phyloP scores from a whole-genome alignment of 1,140 invertebrate genomes.

The Diachasmimorpha longicaudata region DNA sequence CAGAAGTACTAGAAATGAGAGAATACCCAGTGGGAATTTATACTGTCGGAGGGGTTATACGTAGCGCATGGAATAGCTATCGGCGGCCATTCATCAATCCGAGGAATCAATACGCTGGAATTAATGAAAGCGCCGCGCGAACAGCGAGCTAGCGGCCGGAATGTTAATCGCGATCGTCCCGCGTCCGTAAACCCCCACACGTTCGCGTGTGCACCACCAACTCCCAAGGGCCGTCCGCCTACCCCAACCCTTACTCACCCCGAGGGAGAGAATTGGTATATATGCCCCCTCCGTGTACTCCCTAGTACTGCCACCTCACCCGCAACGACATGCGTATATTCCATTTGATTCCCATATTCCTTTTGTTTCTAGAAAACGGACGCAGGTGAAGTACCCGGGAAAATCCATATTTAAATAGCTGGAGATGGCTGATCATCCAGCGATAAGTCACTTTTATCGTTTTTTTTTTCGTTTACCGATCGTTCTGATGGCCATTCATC shows the following conservation, averaged over 20 bases:
- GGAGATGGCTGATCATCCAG: neutral
- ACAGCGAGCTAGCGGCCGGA: slow-evolving; percentile 63
- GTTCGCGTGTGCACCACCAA: slow-evolving; percentile 52
- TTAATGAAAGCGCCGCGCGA: slow-evolving; percentile 65
- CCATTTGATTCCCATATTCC: slow-evolving; percentile 28
- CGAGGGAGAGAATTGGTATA: slow-evolving; percentile 2
- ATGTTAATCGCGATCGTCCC: slow-evolving; percentile 65
- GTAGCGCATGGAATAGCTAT: slow-evolving; percentile 61
- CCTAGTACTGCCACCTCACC: slow-evolving; percentile 25
- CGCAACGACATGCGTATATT: slow-evolving; percentile 32
- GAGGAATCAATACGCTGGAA: slow-evolving; percentile 64
- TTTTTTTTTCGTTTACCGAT: slow-evolving; percentile 25
- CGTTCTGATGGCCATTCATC: neutral
- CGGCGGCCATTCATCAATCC: slow-evolving; percentile 65
- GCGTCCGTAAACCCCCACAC: slow-evolving; percentile 46
- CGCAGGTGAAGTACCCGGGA: neutral
- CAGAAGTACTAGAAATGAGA: slow-evolving; percentile 45
- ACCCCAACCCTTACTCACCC: slow-evolving; percentile 33
- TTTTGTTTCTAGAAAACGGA: slow-evolving; percentile 15
- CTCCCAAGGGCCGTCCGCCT: slow-evolving; percentile 54
- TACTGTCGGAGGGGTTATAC: slow-evolving; percentile 40
- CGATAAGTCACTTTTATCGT: neutral
- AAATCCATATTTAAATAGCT: neutral
- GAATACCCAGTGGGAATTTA: slow-evolving; percentile 51
- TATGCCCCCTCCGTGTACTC: slow-evolving; percentile 22